Percentiles rank a stretch among this genome's conserved stretches.
phyloP scores from a whole-genome alignment of 2,888 invertebrate species.

The Adineta ricciae region DNA sequence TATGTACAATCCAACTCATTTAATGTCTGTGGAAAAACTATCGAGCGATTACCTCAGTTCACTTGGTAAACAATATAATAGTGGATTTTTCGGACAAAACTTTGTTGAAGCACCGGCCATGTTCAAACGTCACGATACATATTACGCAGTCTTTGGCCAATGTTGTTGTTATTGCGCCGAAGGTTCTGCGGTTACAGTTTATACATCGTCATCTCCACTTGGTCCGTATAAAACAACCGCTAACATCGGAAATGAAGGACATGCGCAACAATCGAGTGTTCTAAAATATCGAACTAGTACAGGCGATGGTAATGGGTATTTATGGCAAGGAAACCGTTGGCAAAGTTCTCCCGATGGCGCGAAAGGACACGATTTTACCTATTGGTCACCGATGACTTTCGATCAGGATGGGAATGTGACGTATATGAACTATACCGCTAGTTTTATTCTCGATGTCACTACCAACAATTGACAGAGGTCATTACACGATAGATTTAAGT shows the following conservation, averaged over 20 bases:
- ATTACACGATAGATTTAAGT: no score
- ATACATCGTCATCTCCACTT: background rate
- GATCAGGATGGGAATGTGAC: background rate
- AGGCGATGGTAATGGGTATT: background rate
- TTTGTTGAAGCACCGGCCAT: background rate
- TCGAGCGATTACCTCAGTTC: background rate
- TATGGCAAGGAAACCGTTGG: background rate
- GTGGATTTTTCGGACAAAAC: background rate
- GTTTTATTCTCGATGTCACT: background rate
- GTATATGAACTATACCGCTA: background rate
- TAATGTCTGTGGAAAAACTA: background rate
- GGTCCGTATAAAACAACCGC: background rate
- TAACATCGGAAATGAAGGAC: background rate
- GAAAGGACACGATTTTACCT: background rate
- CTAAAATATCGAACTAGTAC: background rate
- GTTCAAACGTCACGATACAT: background rate
- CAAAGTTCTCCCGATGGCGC: background rate
- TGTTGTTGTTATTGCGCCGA: background rate
- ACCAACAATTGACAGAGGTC: no score
- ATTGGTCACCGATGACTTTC: background rate
- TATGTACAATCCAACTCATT: background rate
- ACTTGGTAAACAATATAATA: background rate
- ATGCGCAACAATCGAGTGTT: background rate
- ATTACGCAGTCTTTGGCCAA: background rate
- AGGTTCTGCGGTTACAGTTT: background rate